phyloP scores from a whole-genome alignment of 2,888 invertebrate species.

The Adela reaumurella region DNA sequence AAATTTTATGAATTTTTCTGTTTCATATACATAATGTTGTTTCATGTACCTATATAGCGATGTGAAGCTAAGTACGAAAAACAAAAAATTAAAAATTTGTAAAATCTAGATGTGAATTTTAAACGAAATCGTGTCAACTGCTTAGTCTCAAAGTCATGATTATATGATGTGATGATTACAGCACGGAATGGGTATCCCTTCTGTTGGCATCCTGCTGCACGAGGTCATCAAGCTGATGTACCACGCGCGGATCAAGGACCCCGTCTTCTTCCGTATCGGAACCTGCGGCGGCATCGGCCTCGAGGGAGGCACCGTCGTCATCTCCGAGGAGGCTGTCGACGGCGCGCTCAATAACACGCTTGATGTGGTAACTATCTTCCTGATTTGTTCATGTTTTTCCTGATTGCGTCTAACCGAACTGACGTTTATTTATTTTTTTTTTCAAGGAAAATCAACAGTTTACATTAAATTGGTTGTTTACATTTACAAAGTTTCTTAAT shows the following conservation, averaged over 20 bases:
- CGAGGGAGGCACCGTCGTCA: constrained; percentile 90
- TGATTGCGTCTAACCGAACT: too few species aligned
- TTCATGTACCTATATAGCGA: too few species aligned
- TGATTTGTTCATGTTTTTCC: background rate
- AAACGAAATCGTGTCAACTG: too few species aligned
- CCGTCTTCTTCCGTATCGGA: constrained; percentile 88
- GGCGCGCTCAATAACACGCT: constrained; percentile 77
- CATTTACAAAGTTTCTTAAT: too few species aligned
- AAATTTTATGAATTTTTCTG: too few species aligned
- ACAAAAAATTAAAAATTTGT: too few species aligned
- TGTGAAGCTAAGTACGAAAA: too few species aligned
- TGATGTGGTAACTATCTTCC: constrained; percentile 66
- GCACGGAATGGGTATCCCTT: constrained; percentile 99
- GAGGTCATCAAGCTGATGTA: constrained; percentile 96
- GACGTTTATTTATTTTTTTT: background rate
- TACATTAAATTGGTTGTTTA: too few species aligned
- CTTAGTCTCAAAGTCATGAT: too few species aligned
- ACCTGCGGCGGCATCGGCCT: constrained; percentile 94
- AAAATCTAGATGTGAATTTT: too few species aligned
- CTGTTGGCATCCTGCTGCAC: constrained; percentile 91
- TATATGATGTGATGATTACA: constrained; percentile 40
- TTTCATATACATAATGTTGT: too few species aligned
- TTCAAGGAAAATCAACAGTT: too few species aligned
- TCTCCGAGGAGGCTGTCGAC: constrained; percentile 90
- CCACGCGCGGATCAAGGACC: constrained; percentile 83